These are phyloP conservation scores for Pammene fasciana DNA, from an alignment of 2,888 invertebrate genomes.

Conservation along the genomic window DNA sequence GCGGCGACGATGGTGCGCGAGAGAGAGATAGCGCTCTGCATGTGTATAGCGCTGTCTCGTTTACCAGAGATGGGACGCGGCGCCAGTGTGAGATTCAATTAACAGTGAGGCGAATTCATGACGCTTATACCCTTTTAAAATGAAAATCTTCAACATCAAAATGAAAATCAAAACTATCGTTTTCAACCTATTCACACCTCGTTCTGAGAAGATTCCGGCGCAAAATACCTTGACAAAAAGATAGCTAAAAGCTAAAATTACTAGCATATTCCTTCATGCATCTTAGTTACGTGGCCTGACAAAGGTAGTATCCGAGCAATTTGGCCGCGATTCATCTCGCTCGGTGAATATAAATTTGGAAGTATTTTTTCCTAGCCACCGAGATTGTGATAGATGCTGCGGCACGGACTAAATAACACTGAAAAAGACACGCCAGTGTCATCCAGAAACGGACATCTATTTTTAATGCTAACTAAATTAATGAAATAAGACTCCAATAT, in stretches of 20 bases:
- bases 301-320: conserved; percentile 23
- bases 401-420: conserved; percentile 46
- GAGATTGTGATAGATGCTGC: conserved; percentile 41
- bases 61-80: too few relatives aligned
- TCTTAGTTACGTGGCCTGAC: conserved; percentile 18
- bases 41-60: too few relatives aligned
- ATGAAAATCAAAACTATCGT: too few relatives aligned
- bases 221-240: neutral
- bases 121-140: too few relatives aligned
- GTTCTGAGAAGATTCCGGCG: neutral
- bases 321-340: conserved; percentile 28
- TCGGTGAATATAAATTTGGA: conserved; percentile 34
- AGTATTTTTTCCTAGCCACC: conserved; percentile 28
- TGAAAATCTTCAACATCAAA: too few relatives aligned
- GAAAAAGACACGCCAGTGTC: neutral
- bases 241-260: conserved; percentile 3
- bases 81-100: too few relatives aligned
- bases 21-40: too few relatives aligned
- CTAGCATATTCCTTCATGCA: conserved; percentile 58
- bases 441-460: neutral
- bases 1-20: too few relatives aligned
- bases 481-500: too few relatives aligned
- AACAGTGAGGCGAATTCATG: too few relatives aligned
- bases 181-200: too few relatives aligned
- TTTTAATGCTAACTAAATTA: too few relatives aligned